phyloP scores from a whole-genome alignment of 1,140 invertebrate species.

The Cylas formicarius region DNA sequence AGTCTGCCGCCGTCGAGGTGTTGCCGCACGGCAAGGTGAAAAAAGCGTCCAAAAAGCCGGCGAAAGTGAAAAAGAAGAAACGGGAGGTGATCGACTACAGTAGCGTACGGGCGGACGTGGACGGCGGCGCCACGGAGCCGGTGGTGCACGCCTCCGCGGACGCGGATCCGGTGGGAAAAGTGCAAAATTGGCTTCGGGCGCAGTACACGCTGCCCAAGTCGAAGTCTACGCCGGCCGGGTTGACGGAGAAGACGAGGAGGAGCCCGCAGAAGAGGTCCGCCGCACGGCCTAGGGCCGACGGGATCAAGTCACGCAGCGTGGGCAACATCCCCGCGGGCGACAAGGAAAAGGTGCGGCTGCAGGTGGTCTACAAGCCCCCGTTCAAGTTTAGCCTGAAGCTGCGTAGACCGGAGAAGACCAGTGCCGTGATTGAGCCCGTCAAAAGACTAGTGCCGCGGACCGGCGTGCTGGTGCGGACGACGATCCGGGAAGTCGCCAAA shows the following conservation, averaged over 20 bases:
- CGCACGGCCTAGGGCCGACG: slow-evolving; percentile 38
- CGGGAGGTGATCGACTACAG: slow-evolving; percentile 77
- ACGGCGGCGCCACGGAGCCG: slow-evolving; percentile 33
- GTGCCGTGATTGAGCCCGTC: slow-evolving; percentile 32
- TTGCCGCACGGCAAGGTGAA: slow-evolving; percentile 37
- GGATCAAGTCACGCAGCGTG: slow-evolving; percentile 42
- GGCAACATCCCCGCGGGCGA: slow-evolving; percentile 45
- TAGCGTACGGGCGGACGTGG: slow-evolving; percentile 51
- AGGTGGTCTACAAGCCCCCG: slow-evolving; percentile 78
- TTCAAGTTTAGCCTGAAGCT: slow-evolving; percentile 77
- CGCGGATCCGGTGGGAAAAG: slow-evolving; percentile 70
- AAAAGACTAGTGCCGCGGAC: slow-evolving; percentile 41
- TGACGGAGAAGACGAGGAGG: slow-evolving; percentile 45
- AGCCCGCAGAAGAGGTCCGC: slow-evolving; percentile 37
- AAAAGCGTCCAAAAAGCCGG: slow-evolving; percentile 42
- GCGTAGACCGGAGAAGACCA: slow-evolving; percentile 58
- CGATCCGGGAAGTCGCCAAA: slow-evolving; percentile 1
- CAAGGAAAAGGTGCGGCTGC: slow-evolving; percentile 62
- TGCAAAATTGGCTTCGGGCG: slow-evolving; percentile 76
- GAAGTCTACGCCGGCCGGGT: slow-evolving; percentile 62
- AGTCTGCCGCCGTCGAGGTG: slow-evolving; percentile 29
- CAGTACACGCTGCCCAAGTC: slow-evolving; percentile 52
- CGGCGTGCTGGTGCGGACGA: slow-evolving; percentile 45
- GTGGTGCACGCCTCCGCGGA: slow-evolving; percentile 35
- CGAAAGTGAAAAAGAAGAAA: slow-evolving; percentile 47